Evolutionary conservation across 2,888 invertebrate species (phyloP), one percentile per base, ranked within the genome.

Genomic region (Hydriomena furcata): DNA sequence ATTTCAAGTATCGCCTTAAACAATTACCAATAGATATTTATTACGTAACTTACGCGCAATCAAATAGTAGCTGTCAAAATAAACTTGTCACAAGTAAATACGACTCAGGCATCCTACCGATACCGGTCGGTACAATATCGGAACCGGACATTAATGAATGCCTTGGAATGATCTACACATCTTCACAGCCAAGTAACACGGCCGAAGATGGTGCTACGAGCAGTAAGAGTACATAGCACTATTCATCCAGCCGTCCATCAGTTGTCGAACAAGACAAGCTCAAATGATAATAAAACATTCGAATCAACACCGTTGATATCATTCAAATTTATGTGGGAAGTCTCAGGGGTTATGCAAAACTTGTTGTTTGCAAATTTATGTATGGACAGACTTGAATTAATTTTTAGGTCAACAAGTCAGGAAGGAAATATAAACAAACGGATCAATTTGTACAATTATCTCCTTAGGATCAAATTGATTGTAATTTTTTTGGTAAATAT

Each of bases 191-290:
- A 55, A 63, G 60, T 62, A 56, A 60, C 55, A 52, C 62, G 55
- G 49, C 53, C 58, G 54, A 53, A 60, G 58, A 64, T 61, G 60
- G 61, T 60, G 61, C 51, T n/a, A n/a, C n/a, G n/a, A n/a, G n/a
- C n/a, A n/a, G n/a, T n/a, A n/a, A n/a, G n/a, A n/a, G n/a, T n/a
- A n/a, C n/a, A n/a, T n/a, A n/a, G 60, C 4, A 17, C 17, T 3
- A 17, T 2, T 52, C 50, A 54, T 10, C 63, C 60, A 61, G 52
- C 60, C 66, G 67, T 71, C 61, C 60, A 65, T 75, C 69, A 69
- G 59, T 55, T 49, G 59, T 60, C 63, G 56, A 60, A 52, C 55
- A 57, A 49, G 48, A 54, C 61, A 58, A 27, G 60, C 63, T 61
- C 63, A 46, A 57, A 45, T 66, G 62, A 45, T 45, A 51, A 52